Percentiles rank a stretch among this genome's conserved stretches.
Evolutionary conservation across 2,113 vertebrate genomes (phyloP).

Genomic region (Danionella cerebrum): DNA sequence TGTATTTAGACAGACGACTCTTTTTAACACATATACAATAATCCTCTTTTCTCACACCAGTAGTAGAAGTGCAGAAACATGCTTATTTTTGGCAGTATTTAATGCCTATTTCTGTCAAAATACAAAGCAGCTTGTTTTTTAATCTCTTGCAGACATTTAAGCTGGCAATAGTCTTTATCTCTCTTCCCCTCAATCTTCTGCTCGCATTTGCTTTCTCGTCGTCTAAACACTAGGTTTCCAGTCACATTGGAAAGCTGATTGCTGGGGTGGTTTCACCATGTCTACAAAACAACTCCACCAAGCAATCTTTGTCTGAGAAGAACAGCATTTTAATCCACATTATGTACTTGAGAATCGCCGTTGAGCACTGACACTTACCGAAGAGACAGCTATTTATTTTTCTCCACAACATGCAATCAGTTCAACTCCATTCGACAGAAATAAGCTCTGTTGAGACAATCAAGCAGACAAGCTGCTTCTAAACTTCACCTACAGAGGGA

Average conservation of each 20-base stretch:
- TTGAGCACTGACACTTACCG: neutral
- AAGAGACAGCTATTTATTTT: neutral
- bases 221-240: conserved; percentile 9
- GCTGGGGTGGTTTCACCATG: neutral
- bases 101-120: conserved; percentile 21
- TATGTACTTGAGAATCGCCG: neutral
- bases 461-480: neutral
- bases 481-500: conserved; percentile 32
- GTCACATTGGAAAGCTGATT: neutral
- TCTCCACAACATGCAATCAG: neutral
- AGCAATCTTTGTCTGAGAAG: neutral
- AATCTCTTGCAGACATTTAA: conserved; percentile 31
- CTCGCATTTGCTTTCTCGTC: neutral
- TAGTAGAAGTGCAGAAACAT: conserved; percentile 10
- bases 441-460: neutral
- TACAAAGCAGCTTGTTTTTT: conserved; percentile 25
- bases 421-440: neutral
- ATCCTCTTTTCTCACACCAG: conserved; percentile 33
- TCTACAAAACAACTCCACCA: neutral
- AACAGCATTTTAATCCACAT: neutral
- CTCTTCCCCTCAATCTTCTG: neutral
- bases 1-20: neutral
- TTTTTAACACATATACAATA: conserved; percentile 31
- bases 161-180: neutral
- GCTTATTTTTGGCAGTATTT: conserved; percentile 25